Evolutionary conservation across 2,888 invertebrate genomes (phyloP), one percentile per base, ranked within the genome.

Genomic region (Zele albiditarsus): DNA sequence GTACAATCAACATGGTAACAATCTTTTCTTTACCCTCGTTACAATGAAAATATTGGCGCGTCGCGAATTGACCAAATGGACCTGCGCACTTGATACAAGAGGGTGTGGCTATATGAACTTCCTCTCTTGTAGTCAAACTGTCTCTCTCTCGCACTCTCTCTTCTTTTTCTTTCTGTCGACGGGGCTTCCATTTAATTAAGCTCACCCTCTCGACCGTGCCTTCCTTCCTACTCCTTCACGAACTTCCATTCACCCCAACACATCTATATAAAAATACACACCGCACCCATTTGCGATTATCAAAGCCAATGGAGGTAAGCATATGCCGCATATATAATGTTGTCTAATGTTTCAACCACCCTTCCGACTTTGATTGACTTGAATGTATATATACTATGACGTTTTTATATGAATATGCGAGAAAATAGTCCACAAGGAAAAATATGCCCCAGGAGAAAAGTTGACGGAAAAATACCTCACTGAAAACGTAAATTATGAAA

Each of bases 151-250:
- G 8, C 33, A 5, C 33, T 33, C 8, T 14, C n/a, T n/a, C n/a
- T n/a, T 3, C n/a, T 46, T 53, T 53, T 53, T 53, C n/a, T 20
- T 20, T 53, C 10, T 46, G 12, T 69, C 58, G 58, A 71, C 65
- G 57, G 53, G 77, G 75, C 75, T 73, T 75, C 77, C 75, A 77
- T 77, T 77, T 77, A 77, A 77, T 77, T 73, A 77, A 77, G 73
- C 72, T 65, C 62, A 69, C 75, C 72, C 75, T 60, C 70, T 25
- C 70, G 42, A 67, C 70, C 67, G 23, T 42, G 28, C 58, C 73
- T 73, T 68, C 46, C 67, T 42, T n/a, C 67, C 23, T 46, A 31
- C 16, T 73, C 65, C 66, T 74, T 66, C 28, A n/a, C 31, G 49
- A 71, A 42, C 57, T 46, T 74, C 42, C 31, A 65, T 58, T 28